Conservation (phyloP, 2,888 invertebrate genomes). For the Philonicus albiceps region DNA sequence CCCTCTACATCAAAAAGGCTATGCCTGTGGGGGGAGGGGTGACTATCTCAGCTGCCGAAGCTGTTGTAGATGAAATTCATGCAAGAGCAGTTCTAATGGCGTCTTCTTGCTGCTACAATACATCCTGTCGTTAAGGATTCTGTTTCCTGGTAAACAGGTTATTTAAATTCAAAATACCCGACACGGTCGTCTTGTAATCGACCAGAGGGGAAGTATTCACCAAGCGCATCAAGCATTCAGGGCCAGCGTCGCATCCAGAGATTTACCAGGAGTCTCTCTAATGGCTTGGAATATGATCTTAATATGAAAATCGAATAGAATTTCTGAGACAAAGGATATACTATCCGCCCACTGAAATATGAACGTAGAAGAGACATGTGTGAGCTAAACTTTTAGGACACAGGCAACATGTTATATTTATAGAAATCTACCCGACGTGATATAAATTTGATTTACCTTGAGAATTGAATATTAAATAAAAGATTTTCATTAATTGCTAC, state of each 20-base stretch:
- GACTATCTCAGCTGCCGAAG: background rate
- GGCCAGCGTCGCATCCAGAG: background rate
- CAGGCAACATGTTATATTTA: no score
- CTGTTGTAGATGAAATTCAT: background rate
- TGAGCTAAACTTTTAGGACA: no score
- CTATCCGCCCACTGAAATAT: background rate
- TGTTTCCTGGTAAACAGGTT: background rate
- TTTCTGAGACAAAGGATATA: background rate
- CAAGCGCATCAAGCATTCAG: background rate
- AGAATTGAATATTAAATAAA: no score
- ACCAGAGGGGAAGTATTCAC: background rate
- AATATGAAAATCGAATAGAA: background rate
- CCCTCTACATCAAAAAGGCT: background rate
- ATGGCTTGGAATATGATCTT: background rate
- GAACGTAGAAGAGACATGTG: no score
- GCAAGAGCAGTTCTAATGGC: background rate
- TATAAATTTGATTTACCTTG: no score
- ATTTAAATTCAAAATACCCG: constrained; percentile 1
- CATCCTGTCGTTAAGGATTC: constrained; percentile 17
- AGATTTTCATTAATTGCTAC: no score
- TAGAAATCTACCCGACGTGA: no score
- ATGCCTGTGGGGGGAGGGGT: background rate
- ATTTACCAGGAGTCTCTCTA: background rate
- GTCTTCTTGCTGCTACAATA: constrained; percentile 11
- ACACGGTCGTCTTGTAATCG: constrained; percentile 3